Percentiles rank a stretch among this genome's conserved stretches.
Evolutionary conservation across 2,888 invertebrate species (phyloP).

Genomic region (Scaptomyza cyrtandrae): DNA sequence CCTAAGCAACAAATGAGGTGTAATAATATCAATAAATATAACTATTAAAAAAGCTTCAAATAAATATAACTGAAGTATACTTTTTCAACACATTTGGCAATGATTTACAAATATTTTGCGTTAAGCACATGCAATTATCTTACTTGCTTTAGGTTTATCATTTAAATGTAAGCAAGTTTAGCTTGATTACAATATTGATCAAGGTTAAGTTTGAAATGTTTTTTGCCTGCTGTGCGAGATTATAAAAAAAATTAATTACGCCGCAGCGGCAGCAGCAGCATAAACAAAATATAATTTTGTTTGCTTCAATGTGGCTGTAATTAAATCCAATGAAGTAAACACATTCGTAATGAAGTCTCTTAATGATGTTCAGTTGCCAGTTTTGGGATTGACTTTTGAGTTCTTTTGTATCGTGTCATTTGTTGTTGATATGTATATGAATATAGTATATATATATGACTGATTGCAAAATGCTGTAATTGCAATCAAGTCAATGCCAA

Average conservation of each 20-base stretch:
- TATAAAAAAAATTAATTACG: conserved; percentile 5
- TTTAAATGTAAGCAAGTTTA: conserved; percentile 28
- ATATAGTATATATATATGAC: conserved; percentile 11
- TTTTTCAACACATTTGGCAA: conserved; percentile 7
- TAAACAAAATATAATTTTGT: conserved; percentile 4
- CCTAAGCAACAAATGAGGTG: background rate
- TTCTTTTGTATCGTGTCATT: conserved; percentile 10
- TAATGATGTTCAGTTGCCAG: conserved; percentile 4
- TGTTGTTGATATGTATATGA: conserved; percentile 12
- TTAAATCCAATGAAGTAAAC: conserved; percentile 47
- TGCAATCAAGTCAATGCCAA: conserved; percentile 68
- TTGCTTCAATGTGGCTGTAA: conserved; percentile 21
- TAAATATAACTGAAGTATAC: background rate
- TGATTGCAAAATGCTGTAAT: conserved; percentile 65
- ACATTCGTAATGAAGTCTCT: conserved; percentile 9
- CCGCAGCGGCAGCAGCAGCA: background rate
- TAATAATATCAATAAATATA: background rate
- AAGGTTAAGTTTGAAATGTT: conserved; percentile 16
- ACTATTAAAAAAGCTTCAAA: background rate
- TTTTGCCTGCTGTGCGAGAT: conserved; percentile 28
- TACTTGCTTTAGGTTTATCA: conserved; percentile 35
- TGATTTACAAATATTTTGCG: conserved; percentile 25
- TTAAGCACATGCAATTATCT: conserved; percentile 17
- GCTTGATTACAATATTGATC: conserved; percentile 16
- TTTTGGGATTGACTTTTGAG: background rate